Percentiles rank a stretch among this genome's conserved stretches.
phyloP scores from a whole-genome alignment of 2,797 vertebrate genomes.

The Cyclura pinguis region DNA sequence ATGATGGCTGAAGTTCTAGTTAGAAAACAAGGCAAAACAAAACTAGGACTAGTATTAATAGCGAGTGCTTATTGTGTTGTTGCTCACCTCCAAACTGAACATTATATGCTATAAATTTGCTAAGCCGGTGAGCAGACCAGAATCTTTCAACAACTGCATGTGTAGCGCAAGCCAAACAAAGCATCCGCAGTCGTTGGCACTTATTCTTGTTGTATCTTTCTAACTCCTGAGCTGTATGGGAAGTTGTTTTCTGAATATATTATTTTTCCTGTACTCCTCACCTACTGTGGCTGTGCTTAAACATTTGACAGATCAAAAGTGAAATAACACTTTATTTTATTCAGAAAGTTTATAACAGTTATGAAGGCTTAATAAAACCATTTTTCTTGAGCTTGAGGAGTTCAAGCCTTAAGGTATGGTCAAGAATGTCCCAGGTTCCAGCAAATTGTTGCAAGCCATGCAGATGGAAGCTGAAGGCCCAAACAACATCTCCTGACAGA shows the following conservation, averaged over 20 bases:
- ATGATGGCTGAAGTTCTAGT: neutral
- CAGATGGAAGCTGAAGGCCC: neutral
- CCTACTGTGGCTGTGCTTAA: too few species aligned
- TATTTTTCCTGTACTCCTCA: neutral
- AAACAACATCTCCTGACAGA: neutral
- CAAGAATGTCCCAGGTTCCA: neutral
- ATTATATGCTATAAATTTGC: too few species aligned
- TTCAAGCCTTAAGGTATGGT: neutral
- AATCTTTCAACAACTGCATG: neutral
- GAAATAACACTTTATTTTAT: too few species aligned
- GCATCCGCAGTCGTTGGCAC: neutral
- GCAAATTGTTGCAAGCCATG: neutral
- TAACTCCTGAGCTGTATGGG: neutral
- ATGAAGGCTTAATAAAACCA: too few species aligned
- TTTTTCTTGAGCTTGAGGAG: neutral
- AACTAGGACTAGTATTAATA: neutral
- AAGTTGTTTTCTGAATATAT: neutral
- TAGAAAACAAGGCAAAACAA: neutral
- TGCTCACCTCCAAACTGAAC: too few species aligned
- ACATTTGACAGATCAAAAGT: too few species aligned
- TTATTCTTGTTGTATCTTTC: neutral
- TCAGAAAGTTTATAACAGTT: neutral
- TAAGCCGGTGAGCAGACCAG: neutral
- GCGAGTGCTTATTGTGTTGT: too few species aligned
- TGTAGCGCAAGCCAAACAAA: neutral